phyloP scores from a whole-genome alignment of 2,888 invertebrate species.

The Chymomyza procnemis region DNA sequence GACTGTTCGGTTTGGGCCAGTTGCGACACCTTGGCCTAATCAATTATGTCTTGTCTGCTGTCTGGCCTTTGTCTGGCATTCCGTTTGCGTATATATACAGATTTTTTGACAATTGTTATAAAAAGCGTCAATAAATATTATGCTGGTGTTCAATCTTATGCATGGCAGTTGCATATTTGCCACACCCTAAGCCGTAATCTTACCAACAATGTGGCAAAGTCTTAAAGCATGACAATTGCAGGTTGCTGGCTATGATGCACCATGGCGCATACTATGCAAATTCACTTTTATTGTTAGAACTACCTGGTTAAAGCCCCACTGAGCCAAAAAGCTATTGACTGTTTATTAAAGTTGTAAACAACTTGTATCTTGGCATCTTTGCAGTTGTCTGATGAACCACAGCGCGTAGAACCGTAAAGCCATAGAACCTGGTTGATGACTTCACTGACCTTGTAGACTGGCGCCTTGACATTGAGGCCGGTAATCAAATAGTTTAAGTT shows the following conservation, averaged over 20 bases:
- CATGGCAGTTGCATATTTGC: slow-evolving; percentile 3
- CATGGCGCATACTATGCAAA: slow-evolving; percentile 9
- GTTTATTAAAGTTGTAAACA: slow-evolving; percentile 1
- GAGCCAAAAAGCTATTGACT: neutral
- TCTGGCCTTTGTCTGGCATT: neutral
- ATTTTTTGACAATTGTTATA: slow-evolving; percentile 1
- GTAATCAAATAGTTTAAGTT: slow-evolving; percentile 21
- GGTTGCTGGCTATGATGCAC: neutral
- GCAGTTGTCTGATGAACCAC: slow-evolving; percentile 6
- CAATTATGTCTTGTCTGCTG: slow-evolving; percentile 39
- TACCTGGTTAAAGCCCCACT: neutral
- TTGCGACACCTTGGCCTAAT: slow-evolving; percentile 48
- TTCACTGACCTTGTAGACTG: slow-evolving; percentile 39
- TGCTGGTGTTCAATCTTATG: slow-evolving; percentile 39
- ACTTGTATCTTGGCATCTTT: neutral
- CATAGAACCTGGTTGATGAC: slow-evolving; percentile 27
- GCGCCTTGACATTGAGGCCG: slow-evolving; percentile 37
- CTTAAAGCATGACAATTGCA: neutral
- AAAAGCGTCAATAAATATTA: neutral
- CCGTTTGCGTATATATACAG: too few species aligned
- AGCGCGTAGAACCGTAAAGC: slow-evolving; percentile 7
- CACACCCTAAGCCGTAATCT: neutral
- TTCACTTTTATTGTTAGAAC: slow-evolving; percentile 25
- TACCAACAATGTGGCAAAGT: neutral
- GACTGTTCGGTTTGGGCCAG: slow-evolving; percentile 26